Base-by-base conservation (phyloP, 2,113 vertebrate genomes). In the Chrysochloris asiatica region DNA sequence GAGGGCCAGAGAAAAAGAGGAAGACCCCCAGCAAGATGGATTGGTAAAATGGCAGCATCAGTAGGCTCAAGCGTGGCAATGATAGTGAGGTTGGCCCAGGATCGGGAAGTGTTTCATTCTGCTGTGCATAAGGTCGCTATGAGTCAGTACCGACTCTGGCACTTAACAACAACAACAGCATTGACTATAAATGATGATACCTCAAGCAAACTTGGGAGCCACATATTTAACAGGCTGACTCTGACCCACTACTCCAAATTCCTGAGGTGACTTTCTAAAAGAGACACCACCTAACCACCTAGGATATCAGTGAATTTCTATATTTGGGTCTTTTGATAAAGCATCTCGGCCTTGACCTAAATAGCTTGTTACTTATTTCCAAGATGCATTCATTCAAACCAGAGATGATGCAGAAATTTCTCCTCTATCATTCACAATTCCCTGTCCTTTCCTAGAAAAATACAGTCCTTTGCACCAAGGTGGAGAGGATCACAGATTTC, bases 211-310 rank as follows among this genome's bases (percentile, higher is more conserved):
- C 59, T 30, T 36, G 13, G 30, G 28, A 84, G 26, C 4, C 43
- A 65, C 14, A 38, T n/a, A 45, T 21, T 50, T 8, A 86, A 72
- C 11, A 61, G 47, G 17, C 21, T 47, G 41, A 16, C 82, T 5
- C 4, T 90, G 72, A 13, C 3, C 24, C 26, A 73, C 24, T 73
- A 28, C 4, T 13, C 21, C 26, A 43, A 6, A 22, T 67, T 76
- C 73, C 47, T 28, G 89, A 71, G 56, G 36, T 75, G 80, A 65
- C 77, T 59, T 86, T 26, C 30, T 80, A 77, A n/a, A 73, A 87
- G 14, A 43, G 41, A 78, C 54, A 3, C 21, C 19, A 14, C 2
- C 50, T 48, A 41, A 36, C 30, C 3, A 84, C 9, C n/a, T 77
- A 72, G 56, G 19, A 71, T 38, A 69, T 83, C 43, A 67, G 36